A percentile compares a stretch with the other conserved stretches of the same genome.
Evolutionary conservation across 2,888 invertebrate species (phyloP).

Genomic region (Brenthis daphne): DNA sequence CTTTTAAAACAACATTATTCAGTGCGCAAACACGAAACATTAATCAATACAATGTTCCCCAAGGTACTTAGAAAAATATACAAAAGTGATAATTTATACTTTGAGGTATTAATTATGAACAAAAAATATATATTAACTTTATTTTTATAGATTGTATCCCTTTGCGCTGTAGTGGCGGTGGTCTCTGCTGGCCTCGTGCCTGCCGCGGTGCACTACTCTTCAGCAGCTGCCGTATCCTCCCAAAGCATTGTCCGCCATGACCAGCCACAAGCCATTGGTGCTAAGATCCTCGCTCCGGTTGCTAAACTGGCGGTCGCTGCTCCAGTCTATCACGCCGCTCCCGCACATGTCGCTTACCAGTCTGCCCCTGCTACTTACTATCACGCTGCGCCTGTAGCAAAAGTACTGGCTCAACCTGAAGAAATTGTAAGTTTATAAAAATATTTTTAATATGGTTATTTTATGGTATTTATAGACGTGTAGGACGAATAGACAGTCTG

Average conservation of each 20-base stretch:
- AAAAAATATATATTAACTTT: neutral
- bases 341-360: constrained; percentile 58
- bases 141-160: constrained; percentile 46
- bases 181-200: constrained; percentile 51
- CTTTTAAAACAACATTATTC: constrained; percentile 42
- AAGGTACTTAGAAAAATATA: constrained; percentile 53
- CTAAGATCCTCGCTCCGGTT: constrained; percentile 49
- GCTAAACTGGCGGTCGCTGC: constrained; percentile 49
- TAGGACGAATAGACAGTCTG: no score
- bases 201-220: constrained; percentile 60
- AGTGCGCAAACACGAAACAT: constrained; percentile 47
- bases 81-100: neutral
- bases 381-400: constrained; percentile 42
- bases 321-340: constrained; percentile 44
- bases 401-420: constrained; percentile 46
- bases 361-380: constrained; percentile 47
- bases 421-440: constrained; percentile 43
- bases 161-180: constrained; percentile 51
- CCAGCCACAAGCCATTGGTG: constrained; percentile 51
- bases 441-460: neutral
- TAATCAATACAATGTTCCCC: constrained; percentile 59
- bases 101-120: neutral
- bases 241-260: constrained; percentile 63
- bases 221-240: constrained; percentile 59
- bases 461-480: neutral